Evolutionary conservation across 2,888 invertebrate genomes (phyloP).

Genomic region (Drosophila pseudotalamancana): DNA sequence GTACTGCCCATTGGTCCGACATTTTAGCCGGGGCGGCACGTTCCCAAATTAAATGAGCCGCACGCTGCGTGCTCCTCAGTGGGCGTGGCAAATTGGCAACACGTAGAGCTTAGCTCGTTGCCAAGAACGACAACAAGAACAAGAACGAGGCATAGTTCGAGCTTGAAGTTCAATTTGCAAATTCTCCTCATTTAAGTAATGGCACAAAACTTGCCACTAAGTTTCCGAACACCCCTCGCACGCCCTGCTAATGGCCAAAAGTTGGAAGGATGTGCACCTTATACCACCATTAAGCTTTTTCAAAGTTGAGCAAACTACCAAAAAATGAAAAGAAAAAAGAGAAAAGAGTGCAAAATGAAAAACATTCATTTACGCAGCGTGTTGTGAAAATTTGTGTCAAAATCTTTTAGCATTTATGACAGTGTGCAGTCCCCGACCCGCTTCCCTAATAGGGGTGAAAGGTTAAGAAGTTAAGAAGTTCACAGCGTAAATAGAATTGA

Average conservation of each 20-base stretch:
- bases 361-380: slow-evolving; percentile 49
- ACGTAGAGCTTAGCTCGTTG: slow-evolving; percentile 44
- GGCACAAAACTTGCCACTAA: slow-evolving; percentile 55
- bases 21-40: slow-evolving; percentile 52
- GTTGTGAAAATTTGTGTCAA: slow-evolving; percentile 56
- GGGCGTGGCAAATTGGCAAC: slow-evolving; percentile 62
- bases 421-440: neutral
- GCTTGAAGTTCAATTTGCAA: slow-evolving; percentile 64
- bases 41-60: slow-evolving; percentile 67
- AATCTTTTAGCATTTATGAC: slow-evolving; percentile 20
- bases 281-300: slow-evolving; percentile 67
- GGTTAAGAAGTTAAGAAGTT: slow-evolving; percentile 5
- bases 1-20: slow-evolving; percentile 26
- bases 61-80: slow-evolving; percentile 20
- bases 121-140: too few relatives aligned
- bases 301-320: slow-evolving; percentile 65
- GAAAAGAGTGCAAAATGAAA: slow-evolving; percentile 12
- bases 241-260: slow-evolving; percentile 61
- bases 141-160: slow-evolving; percentile 21
- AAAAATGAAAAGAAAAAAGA: slow-evolving; percentile 11
- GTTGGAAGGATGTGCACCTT: slow-evolving; percentile 67
- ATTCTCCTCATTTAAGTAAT: slow-evolving; percentile 49
- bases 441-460: neutral
- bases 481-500: slow-evolving; percentile 9
- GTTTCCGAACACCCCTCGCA: neutral